phyloP scores from a whole-genome alignment of 2,888 invertebrate species.

The Mallateleia sp. region DNA sequence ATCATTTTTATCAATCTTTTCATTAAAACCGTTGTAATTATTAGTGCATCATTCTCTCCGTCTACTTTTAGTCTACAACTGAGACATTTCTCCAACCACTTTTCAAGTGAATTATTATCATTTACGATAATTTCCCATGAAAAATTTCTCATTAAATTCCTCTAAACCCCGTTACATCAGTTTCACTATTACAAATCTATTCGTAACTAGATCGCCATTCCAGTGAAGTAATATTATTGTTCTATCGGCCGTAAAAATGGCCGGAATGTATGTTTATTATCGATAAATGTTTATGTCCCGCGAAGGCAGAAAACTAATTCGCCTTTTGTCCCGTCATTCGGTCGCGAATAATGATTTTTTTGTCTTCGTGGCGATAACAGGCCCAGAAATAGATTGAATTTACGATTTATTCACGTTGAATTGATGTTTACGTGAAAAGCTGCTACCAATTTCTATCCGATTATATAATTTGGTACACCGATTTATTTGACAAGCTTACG shows the following conservation, averaged over 20 bases:
- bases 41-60: too few relatives aligned
- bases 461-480: constrained; percentile 50
- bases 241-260: constrained; percentile 37
- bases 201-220: constrained; percentile 26
- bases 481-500: constrained; percentile 30
- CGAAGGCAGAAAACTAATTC: neutral
- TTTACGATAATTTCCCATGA: too few relatives aligned
- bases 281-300: constrained; percentile 50
- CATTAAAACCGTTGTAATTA: too few relatives aligned
- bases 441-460: constrained; percentile 47
- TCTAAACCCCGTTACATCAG: neutral
- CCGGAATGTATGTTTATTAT: constrained; percentile 55
- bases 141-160: too few relatives aligned
- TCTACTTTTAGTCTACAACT: too few relatives aligned
- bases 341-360: neutral
- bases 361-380: too few relatives aligned
- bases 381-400: neutral
- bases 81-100: too few relatives aligned
- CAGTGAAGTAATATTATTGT: constrained; percentile 58
- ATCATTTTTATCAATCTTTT: too few relatives aligned
- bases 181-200: neutral
- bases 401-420: neutral
- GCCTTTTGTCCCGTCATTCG: neutral
- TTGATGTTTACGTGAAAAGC: constrained; percentile 50
- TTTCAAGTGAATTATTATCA: too few relatives aligned